Evolutionary conservation across 2,888 invertebrate genomes (phyloP), one percentile per base, ranked within the genome.

Genomic region (Bhutanitis thaidina): DNA sequence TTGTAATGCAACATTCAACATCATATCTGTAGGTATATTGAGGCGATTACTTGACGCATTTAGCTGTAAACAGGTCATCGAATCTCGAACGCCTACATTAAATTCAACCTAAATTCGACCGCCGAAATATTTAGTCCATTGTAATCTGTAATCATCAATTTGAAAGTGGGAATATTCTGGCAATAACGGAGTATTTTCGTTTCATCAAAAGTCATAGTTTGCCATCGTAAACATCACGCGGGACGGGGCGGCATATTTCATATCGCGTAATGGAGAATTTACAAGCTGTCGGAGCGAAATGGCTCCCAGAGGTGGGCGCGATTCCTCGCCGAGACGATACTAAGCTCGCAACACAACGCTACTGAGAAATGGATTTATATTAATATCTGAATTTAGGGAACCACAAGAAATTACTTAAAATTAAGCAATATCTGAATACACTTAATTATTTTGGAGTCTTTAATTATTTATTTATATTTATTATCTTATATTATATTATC

Each of bases 261-360:
- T 90, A 90, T 82, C 84, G 78, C 74, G 85, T 90, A 89, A 90
- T 89, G 85, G 85, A 75, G 85, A 89, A 90, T 90, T 90, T 90
- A 90, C 90, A 89, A 84, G 84, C 87, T 88, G 90, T 88, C 90
- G 74, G 84, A 63, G 54, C 69, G 81, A 73, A 90, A 90, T 88
- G 87, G 87, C 84, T 88, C 90, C 90, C 90, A 74, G 71, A 71
- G 88, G 88, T 79, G 73, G 62, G 66, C 71, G 72, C 74, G 71
- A 64, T 69, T 65, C 67, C 64, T 65, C 72, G 69, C 72, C 68
- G 60, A 61, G 55, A 54, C 53, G 56, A 49, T 61, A 62, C 57
- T 53, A 51, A 47, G 56, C 56, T 45, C 40, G 57, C 40, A 74
- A 62, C 70, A 67, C 49, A 60, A 49, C 56, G 76, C 65, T 70